Evolutionary conservation across 1,140 invertebrate genomes (phyloP).

Genomic region (Agrypnia vestita): DNA sequence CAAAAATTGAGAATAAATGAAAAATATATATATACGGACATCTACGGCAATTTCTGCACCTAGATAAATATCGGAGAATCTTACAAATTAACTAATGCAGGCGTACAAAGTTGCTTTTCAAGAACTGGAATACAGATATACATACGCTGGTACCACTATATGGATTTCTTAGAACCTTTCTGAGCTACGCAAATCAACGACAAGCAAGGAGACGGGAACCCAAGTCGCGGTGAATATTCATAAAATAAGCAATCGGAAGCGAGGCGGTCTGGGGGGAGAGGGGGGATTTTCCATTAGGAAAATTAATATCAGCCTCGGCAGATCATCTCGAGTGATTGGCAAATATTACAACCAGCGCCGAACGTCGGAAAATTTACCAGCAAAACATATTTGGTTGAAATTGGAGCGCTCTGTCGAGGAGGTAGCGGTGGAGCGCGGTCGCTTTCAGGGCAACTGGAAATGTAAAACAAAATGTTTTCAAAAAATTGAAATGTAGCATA

Average conservation of each 20-base stretch:
- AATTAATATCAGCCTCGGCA: conserved; percentile 56
- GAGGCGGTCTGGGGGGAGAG: conserved; percentile 4
- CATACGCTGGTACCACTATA: not conserved
- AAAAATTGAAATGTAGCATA: too few species aligned
- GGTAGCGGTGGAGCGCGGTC: too few species aligned
- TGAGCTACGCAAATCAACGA: conserved; percentile 4
- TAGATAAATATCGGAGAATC: conserved; percentile 3
- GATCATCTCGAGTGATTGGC: conserved; percentile 57
- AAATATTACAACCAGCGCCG: conserved; percentile 44
- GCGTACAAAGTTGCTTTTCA: not conserved
- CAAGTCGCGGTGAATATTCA: conserved; percentile 53
- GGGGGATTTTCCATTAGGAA: conserved; percentile 57
- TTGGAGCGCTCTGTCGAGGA: not conserved
- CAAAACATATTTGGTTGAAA: conserved; percentile 19
- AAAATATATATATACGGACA: too few species aligned
- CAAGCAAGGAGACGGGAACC: not conserved
- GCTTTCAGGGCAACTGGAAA: not conserved
- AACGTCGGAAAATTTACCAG: conserved; percentile 20
- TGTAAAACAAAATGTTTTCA: not conserved
- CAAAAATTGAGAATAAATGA: too few species aligned
- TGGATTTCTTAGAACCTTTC: not conserved
- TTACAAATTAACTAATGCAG: conserved; percentile 34
- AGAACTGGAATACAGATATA: conserved; percentile 3
- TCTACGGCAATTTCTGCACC: not conserved
- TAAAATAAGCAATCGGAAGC: conserved; percentile 55